Evolutionary conservation across 2,797 vertebrate genomes (phyloP), one percentile per base, ranked within the genome.

Genomic region (Holocentrus rufus): DNA sequence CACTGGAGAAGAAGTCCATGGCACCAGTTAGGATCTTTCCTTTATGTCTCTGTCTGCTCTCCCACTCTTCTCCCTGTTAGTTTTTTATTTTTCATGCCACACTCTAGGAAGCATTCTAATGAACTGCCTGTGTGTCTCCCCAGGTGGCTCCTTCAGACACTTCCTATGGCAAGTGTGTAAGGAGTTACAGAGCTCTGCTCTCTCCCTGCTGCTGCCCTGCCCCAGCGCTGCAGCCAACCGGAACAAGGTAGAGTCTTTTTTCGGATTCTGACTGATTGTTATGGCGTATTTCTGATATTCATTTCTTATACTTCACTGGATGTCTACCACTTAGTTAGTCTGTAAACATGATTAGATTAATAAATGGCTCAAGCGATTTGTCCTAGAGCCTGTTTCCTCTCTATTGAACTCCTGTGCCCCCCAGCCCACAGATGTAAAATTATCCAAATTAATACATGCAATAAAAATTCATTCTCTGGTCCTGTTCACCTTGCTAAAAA

Each of bases 141-240:
- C 73, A 72, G 98, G 98, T 81, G 98, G 98, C 62, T 99, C 98
- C 30, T 99, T 99, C 91, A 95, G 98, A 59, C 98, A 99, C 92
- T 99, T 99, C 91, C 92, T 99, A 46, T 99, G 98, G 98, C 98
- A 99, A 91, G 97, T 99, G 67, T 99, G 98, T 66, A 98, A 98
- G 77, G 98, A 99, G 91, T 87, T 99, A 1, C 98, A 99, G 94
- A 99, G 98, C 83, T 97, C 95, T 22, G 94, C 95, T 0, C 95
- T 99, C 39, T 98, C 96, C 7, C 94, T 99, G 50, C 95, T 99
- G 68, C 91, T 99, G 61, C 86, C 96, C 66, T 99, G 98, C 75
- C 98, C 97, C 56, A 99, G 97, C 89, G 95, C 96, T 4, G 95
- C 97, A 0, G 97, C 96, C 89, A 99, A 96, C 81, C 96, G 98